Conservation (phyloP, 2,888 invertebrate species). For the Charanyca ferruginea region DNA sequence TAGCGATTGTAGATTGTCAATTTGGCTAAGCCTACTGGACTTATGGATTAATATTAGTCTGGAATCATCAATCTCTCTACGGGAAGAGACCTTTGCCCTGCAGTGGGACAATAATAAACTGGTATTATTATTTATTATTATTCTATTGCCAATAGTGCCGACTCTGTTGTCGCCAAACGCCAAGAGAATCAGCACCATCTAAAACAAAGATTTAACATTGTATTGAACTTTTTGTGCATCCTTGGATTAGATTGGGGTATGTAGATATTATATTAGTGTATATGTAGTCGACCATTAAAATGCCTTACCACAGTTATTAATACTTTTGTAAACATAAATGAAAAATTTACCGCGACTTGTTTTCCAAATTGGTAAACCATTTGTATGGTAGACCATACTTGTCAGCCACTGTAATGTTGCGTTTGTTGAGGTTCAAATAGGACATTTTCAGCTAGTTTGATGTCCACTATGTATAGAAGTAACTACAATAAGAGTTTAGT, state of each 20-base stretch:
- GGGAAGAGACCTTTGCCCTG: too few relatives aligned
- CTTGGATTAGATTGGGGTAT: constrained; percentile 86
- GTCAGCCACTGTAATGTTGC: not conserved
- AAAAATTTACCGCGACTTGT: too few relatives aligned
- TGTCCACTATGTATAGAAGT: not conserved
- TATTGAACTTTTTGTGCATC: constrained; percentile 73
- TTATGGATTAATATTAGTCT: too few relatives aligned
- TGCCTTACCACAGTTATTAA: not conserved
- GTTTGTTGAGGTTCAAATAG: not conserved
- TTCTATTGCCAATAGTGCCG: constrained; percentile 3
- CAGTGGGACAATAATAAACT: too few relatives aligned
- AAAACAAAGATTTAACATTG: constrained; percentile 24
- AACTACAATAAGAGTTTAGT: not conserved
- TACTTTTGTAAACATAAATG: not conserved
- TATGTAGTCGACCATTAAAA: not conserved
- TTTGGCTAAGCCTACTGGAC: too few relatives aligned
- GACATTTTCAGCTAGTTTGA: not conserved
- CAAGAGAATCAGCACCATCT: constrained; percentile 4
- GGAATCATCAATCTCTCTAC: too few relatives aligned
- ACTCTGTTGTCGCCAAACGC: not conserved
- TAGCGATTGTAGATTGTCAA: too few relatives aligned
- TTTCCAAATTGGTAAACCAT: not conserved
- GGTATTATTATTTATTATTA: too few relatives aligned
- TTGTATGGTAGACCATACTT: not conserved
- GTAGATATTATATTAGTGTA: constrained; percentile 59